Base-by-base conservation (phyloP, 64 coral and sea anemone genomes). In the Montipora foliosa region DNA sequence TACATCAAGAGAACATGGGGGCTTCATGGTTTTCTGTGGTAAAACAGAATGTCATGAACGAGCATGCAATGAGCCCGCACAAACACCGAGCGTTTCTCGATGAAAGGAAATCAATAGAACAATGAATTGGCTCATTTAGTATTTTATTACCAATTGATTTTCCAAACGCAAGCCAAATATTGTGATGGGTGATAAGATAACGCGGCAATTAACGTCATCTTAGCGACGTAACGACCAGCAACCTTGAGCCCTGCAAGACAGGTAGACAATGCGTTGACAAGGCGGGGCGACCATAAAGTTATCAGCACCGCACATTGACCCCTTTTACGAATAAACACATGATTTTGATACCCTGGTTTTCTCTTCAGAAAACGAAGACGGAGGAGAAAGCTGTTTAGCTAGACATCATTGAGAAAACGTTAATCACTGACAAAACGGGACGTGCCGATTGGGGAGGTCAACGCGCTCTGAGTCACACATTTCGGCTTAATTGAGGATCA, bases 201-300 rank as follows among this genome's bases (percentile, higher is more conserved):
- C 62, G 82, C 17, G 82, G 62, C 45, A 69, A 85, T 85, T 71
- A 85, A 71, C 66, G 59, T 85, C 70, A 85, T 85, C 82, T 13
- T 47, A 50, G 16, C 46, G 46, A 46, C 29, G 29, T 45, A 47
- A 83, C 55, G 14, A 59, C 25, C 6, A 47, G 60, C 5, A 29
- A 47, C 11, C 37, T 5, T 21, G 52, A 51, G 4, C 80, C 80
- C 37, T 47, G 24, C n/a, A 19, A 49, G 47, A 85, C 82, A 85
- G 66, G 12, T 19, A 15, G 17, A 70, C 66, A 85, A 70, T 70
- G 62, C 82, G 82, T 21, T 85, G 82, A 85, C 61, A 82, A 78
- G 60, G 15, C 60, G 57, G 16, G 58, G 21, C 14, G 60, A 67
- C 20, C 62, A 50, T 47, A 85, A 85, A 64, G 82, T 85, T 85